Evolutionary conservation across 2,888 invertebrate genomes (phyloP), one percentile per base, ranked within the genome.

Genomic region (Antheraea yamamai): DNA sequence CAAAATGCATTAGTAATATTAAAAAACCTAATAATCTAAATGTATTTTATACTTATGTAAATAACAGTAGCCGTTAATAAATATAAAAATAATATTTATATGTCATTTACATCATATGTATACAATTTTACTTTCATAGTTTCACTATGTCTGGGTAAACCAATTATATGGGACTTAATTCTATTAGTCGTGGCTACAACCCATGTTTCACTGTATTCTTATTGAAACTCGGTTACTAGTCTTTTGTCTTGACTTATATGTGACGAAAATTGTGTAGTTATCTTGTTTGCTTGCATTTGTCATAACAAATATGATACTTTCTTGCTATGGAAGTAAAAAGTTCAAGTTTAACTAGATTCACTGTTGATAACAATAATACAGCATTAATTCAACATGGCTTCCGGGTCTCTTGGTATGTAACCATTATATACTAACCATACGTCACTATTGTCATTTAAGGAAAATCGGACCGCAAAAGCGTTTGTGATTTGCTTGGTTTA

Each of bases 151-250:
- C 82, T 80, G 79, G 80, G 82, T 91, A 91, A 91, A 88, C 91
- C 90, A 89, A 90, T 91, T 90, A 91, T 78, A 80, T 82, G 78
- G 39, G 81, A 83, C 82, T 80, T 92, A 92, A 93, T 92, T 87
- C 86, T 84, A 89, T 92, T 92, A 92, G 87, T 77, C 77, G 79
- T 81, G 79, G 81, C 79, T 82, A 79, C 80, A 82, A 79, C 80
- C 79, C 79, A 78, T 81, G 74, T 77, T 71, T 78, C 78, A 78
- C 75, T 81, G 82, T 81, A 85, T 84, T 84, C 81, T 82, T 79
- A 75, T 77, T 77, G 74, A 74, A 77, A 74, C 78, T 80, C 64
- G 35, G 51, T 74, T 75, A 26, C 72, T 51, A 23, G 70, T 74
- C 8, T 61, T 47, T 73, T 55, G 20, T 73, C 68, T 55, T 58